Conservation (phyloP, 2,797 vertebrate species). For the Hipposideros larvatus region DNA sequence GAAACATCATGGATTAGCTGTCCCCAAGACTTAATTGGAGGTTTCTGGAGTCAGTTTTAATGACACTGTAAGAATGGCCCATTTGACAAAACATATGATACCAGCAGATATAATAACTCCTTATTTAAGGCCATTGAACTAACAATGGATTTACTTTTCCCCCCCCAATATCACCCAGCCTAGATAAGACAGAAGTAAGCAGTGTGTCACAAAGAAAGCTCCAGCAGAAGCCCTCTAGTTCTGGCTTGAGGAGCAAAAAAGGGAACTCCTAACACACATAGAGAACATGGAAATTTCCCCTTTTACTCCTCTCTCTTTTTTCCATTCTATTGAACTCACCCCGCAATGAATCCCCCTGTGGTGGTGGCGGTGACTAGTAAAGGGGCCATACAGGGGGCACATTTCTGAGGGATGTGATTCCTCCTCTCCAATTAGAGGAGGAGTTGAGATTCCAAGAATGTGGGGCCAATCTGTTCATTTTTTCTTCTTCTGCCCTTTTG, state of each 20-base stretch:
- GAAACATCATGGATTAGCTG: background rate
- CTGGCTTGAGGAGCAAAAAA: background rate
- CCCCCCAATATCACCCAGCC: background rate
- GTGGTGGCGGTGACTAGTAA: background rate
- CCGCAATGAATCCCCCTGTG: background rate
- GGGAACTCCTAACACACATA: background rate
- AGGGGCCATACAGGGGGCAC: background rate
- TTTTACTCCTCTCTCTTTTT: background rate
- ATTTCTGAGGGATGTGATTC: background rate
- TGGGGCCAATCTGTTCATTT: background rate
- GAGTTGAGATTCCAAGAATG: background rate
- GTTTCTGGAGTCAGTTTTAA: conserved; percentile 47
- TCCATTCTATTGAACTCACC: background rate
- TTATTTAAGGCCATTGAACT: background rate
- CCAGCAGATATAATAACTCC: background rate
- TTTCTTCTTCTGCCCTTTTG: background rate
- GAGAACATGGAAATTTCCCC: background rate
- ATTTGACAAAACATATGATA: background rate
- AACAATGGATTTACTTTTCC: background rate
- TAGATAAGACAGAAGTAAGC: background rate
- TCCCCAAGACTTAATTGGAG: background rate
- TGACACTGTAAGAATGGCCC: background rate
- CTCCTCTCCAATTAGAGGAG: background rate
- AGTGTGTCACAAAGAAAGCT: background rate
- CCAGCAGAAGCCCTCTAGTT: background rate